phyloP scores from a whole-genome alignment of 2,888 invertebrate genomes.

The Morpho deidamia region DNA sequence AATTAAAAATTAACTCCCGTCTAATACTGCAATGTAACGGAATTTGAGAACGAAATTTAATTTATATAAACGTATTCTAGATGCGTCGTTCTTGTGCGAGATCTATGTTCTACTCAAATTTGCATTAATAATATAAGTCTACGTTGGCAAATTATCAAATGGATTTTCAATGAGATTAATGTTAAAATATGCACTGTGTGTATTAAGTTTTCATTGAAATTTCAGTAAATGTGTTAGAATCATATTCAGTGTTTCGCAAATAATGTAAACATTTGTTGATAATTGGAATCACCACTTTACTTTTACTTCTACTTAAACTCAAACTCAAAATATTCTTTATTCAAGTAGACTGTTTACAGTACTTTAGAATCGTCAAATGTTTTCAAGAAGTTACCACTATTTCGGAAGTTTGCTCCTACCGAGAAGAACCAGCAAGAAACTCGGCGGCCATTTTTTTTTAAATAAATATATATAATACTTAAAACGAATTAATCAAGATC shows the following conservation, averaged over 20 bases:
- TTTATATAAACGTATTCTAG: slow-evolving; percentile 5
- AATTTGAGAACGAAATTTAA: slow-evolving; percentile 11
- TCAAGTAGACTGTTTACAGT: too few relatives aligned
- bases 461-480: too few relatives aligned
- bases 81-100: not conserved
- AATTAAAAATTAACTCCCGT: slow-evolving; percentile 51
- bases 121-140: not conserved
- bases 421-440: too few relatives aligned
- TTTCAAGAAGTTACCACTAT: too few relatives aligned
- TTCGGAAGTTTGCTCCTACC: too few relatives aligned
- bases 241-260: not conserved
- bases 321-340: too few relatives aligned
- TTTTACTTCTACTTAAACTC: too few relatives aligned
- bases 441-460: too few relatives aligned
- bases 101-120: slow-evolving; percentile 3
- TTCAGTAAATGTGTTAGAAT: not conserved
- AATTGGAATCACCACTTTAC: too few relatives aligned
- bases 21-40: slow-evolving; percentile 32
- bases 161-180: not conserved
- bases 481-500: too few relatives aligned
- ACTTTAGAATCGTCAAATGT: too few relatives aligned
- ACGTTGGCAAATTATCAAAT: slow-evolving; percentile 1
- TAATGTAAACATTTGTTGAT: too few relatives aligned
- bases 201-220: not conserved
- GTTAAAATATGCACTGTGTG: not conserved